These are phyloP conservation scores for Planococcus citri DNA, from an alignment of 1,140 invertebrate genomes.

Conservation along the genomic window DNA sequence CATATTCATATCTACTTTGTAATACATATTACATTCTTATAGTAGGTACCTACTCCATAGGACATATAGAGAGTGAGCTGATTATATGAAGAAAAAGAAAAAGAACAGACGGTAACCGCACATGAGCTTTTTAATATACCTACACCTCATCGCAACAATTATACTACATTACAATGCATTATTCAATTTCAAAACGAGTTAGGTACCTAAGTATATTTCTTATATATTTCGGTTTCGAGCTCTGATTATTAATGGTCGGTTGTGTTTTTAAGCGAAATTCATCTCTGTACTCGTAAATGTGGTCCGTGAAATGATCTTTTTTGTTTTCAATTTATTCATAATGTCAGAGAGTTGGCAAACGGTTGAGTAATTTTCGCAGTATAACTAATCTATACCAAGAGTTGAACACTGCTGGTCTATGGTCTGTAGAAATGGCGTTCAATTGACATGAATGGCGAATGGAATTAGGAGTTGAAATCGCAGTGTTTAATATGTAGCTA, in stretches of 20 bases:
- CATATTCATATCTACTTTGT: not conserved
- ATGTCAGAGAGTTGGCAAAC: too few relatives aligned
- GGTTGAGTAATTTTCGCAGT: not conserved
- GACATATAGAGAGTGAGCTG: too few relatives aligned
- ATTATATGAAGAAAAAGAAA: not conserved
- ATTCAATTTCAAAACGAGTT: not conserved
- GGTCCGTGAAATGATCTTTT: not conserved
- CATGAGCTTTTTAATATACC: not conserved
- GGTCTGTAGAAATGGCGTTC: too few relatives aligned
- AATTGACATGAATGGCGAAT: too few relatives aligned
- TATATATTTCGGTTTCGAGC: not conserved
- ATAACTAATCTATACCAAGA: too few relatives aligned
- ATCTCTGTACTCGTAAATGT: not conserved
- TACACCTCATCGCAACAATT: not conserved
- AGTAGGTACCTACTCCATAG: too few relatives aligned
- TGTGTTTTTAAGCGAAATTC: slow-evolving; percentile 3
- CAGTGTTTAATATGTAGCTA: too few relatives aligned
- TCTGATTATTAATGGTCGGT: not conserved
- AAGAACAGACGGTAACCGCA: not conserved
- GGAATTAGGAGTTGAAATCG: too few relatives aligned
- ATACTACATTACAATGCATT: not conserved
- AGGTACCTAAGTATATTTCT: too few relatives aligned
- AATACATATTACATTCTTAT: not conserved
- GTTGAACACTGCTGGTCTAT: too few relatives aligned
- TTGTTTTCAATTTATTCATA: not conserved